Conservation (phyloP, 1,140 invertebrate genomes). For the Micrasema minimum region DNA sequence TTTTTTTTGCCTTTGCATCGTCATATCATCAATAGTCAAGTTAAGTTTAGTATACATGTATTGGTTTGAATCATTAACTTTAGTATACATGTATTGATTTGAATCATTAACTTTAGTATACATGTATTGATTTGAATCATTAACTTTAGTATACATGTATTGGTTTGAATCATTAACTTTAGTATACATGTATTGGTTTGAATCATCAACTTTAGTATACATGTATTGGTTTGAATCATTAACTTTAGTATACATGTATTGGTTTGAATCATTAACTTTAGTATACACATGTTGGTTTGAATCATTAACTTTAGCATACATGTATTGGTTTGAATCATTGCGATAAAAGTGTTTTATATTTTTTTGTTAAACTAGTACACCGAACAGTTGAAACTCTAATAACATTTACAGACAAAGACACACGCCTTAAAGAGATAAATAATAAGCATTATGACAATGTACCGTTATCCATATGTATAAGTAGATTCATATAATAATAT, state of each 20-base stretch:
- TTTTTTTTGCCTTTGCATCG: slow-evolving; percentile 50
- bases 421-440: slow-evolving; percentile 65
- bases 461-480: slow-evolving; percentile 59
- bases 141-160: too few relatives aligned
- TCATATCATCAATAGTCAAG: slow-evolving; percentile 51
- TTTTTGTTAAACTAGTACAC: slow-evolving; percentile 61
- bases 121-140: slow-evolving; percentile 53
- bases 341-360: slow-evolving; percentile 53
- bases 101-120: slow-evolving; percentile 54
- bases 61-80: slow-evolving; percentile 51
- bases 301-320: slow-evolving; percentile 51
- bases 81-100: slow-evolving; percentile 45
- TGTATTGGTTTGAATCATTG: slow-evolving; percentile 54
- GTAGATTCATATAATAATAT: slow-evolving; percentile 65
- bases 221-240: slow-evolving; percentile 54
- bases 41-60: slow-evolving; percentile 53
- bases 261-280: too few relatives aligned
- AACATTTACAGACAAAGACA: slow-evolving; percentile 69
- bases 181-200: slow-evolving; percentile 53
- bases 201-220: slow-evolving; percentile 53
- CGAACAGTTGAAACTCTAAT: slow-evolving; percentile 65
- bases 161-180: slow-evolving; percentile 54
- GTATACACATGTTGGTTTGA: too few relatives aligned
- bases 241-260: too few relatives aligned
- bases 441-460: slow-evolving; percentile 69